These are phyloP conservation scores for Enteromius argenteus DNA, from an alignment of 2,797 vertebrate species.

Conservation along the genomic window DNA sequence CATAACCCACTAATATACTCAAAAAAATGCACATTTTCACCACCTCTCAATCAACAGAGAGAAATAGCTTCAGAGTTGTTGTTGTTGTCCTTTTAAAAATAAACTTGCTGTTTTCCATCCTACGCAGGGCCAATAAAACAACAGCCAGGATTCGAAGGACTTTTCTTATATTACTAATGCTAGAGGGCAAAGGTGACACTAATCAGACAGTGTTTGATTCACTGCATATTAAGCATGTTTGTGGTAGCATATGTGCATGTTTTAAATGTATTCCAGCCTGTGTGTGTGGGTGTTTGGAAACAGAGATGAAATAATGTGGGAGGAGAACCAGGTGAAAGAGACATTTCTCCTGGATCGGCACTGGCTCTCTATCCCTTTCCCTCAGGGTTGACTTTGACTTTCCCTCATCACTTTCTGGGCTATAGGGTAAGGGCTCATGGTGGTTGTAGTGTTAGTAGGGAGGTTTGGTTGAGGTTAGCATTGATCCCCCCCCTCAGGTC, in stretches of 20 bases:
- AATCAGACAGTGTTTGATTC: constrained; percentile 12
- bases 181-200: constrained; percentile 5
- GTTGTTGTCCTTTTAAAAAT: constrained; percentile 38
- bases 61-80: constrained; percentile 7
- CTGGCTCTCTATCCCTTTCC: background rate
- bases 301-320: constrained; percentile 26
- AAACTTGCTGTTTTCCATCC: constrained; percentile 30
- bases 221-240: background rate
- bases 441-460: constrained; percentile 30
- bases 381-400: constrained; percentile 23
- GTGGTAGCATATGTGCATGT: background rate
- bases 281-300: constrained; percentile 39
- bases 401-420: constrained; percentile 7
- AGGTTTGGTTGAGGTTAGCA: constrained; percentile 40
- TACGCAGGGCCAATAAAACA: constrained; percentile 21
- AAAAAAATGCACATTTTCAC: constrained; percentile 6
- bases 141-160: background rate
- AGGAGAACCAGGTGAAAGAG: constrained; percentile 38
- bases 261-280: background rate
- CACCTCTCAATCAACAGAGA: background rate
- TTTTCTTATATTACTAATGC: background rate
- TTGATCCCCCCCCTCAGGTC: constrained; percentile 1
- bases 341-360: constrained; percentile 6
- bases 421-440: constrained; percentile 22
- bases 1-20: background rate